Evolutionary conservation across 2,888 invertebrate species (phyloP), one percentile per base, ranked within the genome.

Genomic region (Idaea aversata): DNA sequence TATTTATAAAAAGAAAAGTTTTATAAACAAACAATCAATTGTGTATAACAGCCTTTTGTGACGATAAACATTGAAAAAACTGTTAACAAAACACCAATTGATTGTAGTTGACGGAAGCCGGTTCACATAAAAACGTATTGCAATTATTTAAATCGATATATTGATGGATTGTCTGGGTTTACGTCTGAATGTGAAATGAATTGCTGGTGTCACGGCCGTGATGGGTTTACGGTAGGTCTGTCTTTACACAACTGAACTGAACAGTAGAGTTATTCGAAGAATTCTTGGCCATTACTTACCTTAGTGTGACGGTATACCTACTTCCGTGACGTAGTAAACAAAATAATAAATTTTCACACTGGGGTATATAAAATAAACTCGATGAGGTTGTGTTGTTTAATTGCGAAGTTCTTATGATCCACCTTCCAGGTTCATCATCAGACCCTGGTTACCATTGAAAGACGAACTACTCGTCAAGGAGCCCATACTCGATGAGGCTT

Each of bases 121-220:
- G 64, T 75, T 75, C 72, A 78, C 75, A 80, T 74, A 81, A 79
- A 78, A 81, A 81, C 75, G 74, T 82, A 83, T 83, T 79, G 82
- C 81, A 79, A 78, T 81, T 82, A 78, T 81, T 82, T 84, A 82
- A 84, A 84, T 83, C 75, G 80, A 76, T 74, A 68, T 73, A 80
- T 80, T 81, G 81, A 80, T 78, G 72, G 72, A 76, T 76, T 71
- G 66, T 69, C 68, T 72, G 77, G 68, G 76, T 77, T 77, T 68
- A 73, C 72, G 70, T 67, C 75, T 76, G 72, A 75, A 72, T 80
- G 81, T 77, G 72, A 73, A 78, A 83, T 79, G 80, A 78, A 77
- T 70, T 67, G 65, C 13, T 58, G 67, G 73, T 75, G 74, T 74
- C 79, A 80, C 65, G 83, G 84, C 73, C 83, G 77, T 69, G 75